Evolutionary conservation across 2,888 invertebrate genomes (phyloP).

Genomic region (Caenorhabditis sulstoni): DNA sequence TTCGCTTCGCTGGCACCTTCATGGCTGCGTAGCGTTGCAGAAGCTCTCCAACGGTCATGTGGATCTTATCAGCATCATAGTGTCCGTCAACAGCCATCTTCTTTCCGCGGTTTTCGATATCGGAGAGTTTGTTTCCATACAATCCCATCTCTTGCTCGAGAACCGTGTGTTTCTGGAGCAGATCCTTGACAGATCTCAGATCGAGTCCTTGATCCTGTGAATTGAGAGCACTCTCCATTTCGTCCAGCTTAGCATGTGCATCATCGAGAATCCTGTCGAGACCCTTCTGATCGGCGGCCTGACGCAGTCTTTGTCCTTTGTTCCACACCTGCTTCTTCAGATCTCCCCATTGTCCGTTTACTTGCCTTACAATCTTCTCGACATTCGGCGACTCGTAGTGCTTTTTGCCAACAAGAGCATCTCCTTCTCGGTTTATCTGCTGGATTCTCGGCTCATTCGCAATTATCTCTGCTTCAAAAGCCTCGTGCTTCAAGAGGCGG

Average conservation of each 20-base stretch:
- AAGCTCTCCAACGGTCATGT: constrained; percentile 58
- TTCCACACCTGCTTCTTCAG: constrained; percentile 86
- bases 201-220: constrained; percentile 88
- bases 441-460: constrained; percentile 82
- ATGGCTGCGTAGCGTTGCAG: constrained; percentile 81
- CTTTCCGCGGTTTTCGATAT: constrained; percentile 83
- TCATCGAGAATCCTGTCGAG: constrained; percentile 88
- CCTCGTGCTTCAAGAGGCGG: constrained; percentile 82
- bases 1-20: constrained; percentile 86
- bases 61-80: constrained; percentile 92
- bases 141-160: constrained; percentile 90
- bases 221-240: constrained; percentile 87
- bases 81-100: constrained; percentile 95
- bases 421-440: constrained; percentile 82
- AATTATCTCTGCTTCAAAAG: constrained; percentile 83
- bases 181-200: constrained; percentile 91
- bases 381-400: constrained; percentile 86
- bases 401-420: constrained; percentile 87
- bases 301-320: constrained; percentile 71
- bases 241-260: constrained; percentile 90
- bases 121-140: constrained; percentile 86
- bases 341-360: constrained; percentile 89
- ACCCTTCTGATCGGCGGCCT: constrained; percentile 76
- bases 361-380: constrained; percentile 85
- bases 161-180: constrained; percentile 85